phyloP scores from a whole-genome alignment of 1,140 invertebrate species.

The Leptoteleia sp. region DNA sequence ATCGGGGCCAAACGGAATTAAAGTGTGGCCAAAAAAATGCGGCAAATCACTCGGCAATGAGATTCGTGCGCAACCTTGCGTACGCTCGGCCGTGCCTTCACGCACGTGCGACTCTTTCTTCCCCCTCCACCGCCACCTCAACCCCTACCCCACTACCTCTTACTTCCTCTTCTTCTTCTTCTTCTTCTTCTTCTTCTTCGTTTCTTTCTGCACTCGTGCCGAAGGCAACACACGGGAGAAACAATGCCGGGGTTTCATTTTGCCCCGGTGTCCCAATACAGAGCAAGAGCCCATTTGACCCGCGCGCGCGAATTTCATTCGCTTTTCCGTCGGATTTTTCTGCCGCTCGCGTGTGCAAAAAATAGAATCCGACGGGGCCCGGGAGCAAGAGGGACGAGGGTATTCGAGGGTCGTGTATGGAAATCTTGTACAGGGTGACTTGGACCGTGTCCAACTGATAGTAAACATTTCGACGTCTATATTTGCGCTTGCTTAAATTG shows the following conservation, averaged over 20 bases:
- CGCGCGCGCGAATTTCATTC: constrained; percentile 40
- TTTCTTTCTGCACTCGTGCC: too few species aligned
- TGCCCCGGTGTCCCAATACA: too few species aligned
- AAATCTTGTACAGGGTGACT: constrained; percentile 70
- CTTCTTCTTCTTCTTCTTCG: too few species aligned
- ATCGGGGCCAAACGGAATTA: constrained; percentile 36
- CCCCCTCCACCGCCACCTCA: background rate
- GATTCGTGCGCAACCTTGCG: constrained; percentile 4
- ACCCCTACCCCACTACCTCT: too few species aligned
- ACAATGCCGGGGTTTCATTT: too few species aligned
- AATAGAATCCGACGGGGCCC: constrained; percentile 34
- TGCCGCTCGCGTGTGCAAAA: constrained; percentile 41
- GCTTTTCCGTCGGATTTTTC: too few species aligned
- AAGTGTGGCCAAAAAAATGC: constrained; percentile 36
- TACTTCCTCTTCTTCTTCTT: too few species aligned
- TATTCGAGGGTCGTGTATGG: constrained; percentile 67
- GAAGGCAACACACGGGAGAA: too few species aligned
- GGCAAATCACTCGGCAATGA: constrained; percentile 11
- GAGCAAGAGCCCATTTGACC: too few species aligned
- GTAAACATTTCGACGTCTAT: constrained; percentile 78
- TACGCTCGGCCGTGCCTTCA: background rate
- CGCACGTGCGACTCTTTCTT: background rate
- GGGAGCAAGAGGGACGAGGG: constrained; percentile 43
- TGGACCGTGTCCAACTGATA: constrained; percentile 73
- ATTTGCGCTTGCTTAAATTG: constrained; percentile 75